A percentile compares a stretch with the other conserved stretches of the same genome.
Conservation (phyloP, 2,888 invertebrate genomes). For the Dusona sp. region DNA sequence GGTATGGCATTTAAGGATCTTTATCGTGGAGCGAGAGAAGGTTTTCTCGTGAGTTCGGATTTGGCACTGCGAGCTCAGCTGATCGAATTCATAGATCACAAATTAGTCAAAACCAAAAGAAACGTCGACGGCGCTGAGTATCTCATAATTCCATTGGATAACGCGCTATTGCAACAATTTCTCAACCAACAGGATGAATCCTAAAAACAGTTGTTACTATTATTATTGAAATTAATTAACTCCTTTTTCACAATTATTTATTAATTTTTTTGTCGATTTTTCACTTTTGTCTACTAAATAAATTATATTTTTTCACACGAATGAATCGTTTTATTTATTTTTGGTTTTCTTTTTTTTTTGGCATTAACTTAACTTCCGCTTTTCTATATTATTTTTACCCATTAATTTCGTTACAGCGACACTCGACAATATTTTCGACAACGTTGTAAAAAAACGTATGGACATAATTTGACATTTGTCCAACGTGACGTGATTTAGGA, state of each 20-base stretch:
- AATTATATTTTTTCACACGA: conserved; percentile 33
- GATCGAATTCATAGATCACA: conserved; percentile 98
- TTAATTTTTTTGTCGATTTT: not conserved
- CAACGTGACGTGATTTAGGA: conserved; percentile 1
- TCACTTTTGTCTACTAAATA: conserved; percentile 30
- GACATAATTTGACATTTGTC: not conserved
- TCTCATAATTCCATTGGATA: conserved; percentile 92
- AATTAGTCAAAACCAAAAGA: conserved; percentile 93
- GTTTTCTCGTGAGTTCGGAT: conserved; percentile 97
- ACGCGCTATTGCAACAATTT: conserved; percentile 91
- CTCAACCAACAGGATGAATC: conserved; percentile 87
- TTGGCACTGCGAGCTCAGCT: conserved; percentile 95
- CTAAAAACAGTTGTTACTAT: conserved; percentile 11
- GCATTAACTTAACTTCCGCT: not conserved
- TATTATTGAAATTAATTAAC: not conserved
- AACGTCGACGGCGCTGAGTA: conserved; percentile 93
- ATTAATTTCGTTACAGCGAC: not conserved
- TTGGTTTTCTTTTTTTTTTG: not conserved
- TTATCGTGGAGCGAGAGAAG: conserved; percentile 93
- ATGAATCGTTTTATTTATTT: conserved; percentile 54
- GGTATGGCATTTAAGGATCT: conserved; percentile 96
- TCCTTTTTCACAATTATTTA: conserved; percentile 30
- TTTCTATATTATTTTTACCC: not conserved
- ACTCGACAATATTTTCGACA: not conserved
- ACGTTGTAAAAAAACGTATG: not conserved